Percentiles rank a stretch among this genome's conserved stretches.
These are phyloP conservation scores for Perodicticus potto DNA, from an alignment of 2,797 vertebrate species.

Conservation along the genomic window DNA sequence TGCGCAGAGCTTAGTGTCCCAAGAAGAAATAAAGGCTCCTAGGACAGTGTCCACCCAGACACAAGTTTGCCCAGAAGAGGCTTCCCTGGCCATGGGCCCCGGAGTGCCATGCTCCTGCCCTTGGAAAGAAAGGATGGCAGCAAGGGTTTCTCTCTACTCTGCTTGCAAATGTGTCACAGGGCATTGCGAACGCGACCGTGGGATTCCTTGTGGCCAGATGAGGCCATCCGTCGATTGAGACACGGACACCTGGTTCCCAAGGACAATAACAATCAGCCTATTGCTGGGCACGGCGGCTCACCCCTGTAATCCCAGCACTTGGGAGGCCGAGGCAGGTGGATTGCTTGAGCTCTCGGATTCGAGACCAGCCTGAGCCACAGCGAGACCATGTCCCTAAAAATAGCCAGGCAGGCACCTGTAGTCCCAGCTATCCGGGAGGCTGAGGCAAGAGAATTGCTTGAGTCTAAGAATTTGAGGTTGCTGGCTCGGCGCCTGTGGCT, in stretches of 20 bases:
- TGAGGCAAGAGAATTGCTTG: too few species aligned
- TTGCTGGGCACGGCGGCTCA: neutral
- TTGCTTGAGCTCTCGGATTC: too few species aligned
- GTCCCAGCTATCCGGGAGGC: too few species aligned
- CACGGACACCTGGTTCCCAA: neutral
- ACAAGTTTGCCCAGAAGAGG: neutral
- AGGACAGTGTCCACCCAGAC: neutral
- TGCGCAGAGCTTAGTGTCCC: neutral
- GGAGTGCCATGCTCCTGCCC: neutral
- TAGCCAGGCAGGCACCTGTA: too few species aligned
- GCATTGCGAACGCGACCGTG: neutral
- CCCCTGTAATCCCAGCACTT: too few species aligned
- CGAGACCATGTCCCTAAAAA: too few species aligned
- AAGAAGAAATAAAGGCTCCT: neutral
- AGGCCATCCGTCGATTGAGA: too few species aligned
- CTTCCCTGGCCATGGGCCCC: fast-evolving
- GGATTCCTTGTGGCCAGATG: neutral
- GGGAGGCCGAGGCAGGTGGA: too few species aligned
- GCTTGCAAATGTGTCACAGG: neutral
- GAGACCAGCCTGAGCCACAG: too few species aligned
- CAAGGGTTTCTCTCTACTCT: too few species aligned
- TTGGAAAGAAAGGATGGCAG: neutral
- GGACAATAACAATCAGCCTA: fast-evolving
- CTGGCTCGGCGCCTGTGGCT: too few species aligned
- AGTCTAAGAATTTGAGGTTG: too few species aligned